Base-by-base conservation (phyloP, 92 coral and sea anemone species). In the Actinernus sp. region DNA sequence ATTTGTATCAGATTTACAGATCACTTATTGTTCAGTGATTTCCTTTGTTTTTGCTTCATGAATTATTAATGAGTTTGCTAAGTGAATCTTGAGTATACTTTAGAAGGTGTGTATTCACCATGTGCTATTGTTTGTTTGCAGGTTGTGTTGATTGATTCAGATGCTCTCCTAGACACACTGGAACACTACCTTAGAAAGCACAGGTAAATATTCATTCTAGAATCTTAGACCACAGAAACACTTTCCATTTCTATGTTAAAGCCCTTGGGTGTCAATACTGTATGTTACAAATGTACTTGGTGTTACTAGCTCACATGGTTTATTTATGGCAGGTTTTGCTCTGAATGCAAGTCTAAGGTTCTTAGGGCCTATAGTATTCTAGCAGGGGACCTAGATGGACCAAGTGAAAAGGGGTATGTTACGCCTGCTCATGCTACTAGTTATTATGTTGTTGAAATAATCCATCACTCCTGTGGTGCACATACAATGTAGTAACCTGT, bases 331-430 rank as follows among this genome's bases (percentile, higher is more conserved):
- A 93, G 98, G 62, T 94, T 94, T 55, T 94, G 98, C 67, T 78
- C 95, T 41, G 98, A 94, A 45, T 94, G 98, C 58, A 94, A 94
- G 56, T 92, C 95, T 12, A 94, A 91, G 44, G 98, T 94, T 36
- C 60, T 91, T 31, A 87, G 93, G 53, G 98, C 98, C 29, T 94
- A 79, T 65, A 92, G 93, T 47, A 91, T 94, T 44, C 79, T 94
- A 43, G 97, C 95, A 25, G 98, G 98, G 18, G 98, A 94, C 57
- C 56, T 94, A 33, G 98, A 94, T 52, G 97, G 97, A 7, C 92
- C 97, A 1, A 91, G 88, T 87, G 98, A 91, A 64, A 94, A 94
- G 55, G 98, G 98, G 98, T 94, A 26, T 55, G 95, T 74, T n/a
- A n/a, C n/a, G n/a, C n/a, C n/a, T n/a, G n/a, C n/a, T n/a, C n/a